Evolutionary conservation across 2,888 invertebrate species (phyloP), one percentile per base, ranked within the genome.

Genomic region (Incurvaria masculella): DNA sequence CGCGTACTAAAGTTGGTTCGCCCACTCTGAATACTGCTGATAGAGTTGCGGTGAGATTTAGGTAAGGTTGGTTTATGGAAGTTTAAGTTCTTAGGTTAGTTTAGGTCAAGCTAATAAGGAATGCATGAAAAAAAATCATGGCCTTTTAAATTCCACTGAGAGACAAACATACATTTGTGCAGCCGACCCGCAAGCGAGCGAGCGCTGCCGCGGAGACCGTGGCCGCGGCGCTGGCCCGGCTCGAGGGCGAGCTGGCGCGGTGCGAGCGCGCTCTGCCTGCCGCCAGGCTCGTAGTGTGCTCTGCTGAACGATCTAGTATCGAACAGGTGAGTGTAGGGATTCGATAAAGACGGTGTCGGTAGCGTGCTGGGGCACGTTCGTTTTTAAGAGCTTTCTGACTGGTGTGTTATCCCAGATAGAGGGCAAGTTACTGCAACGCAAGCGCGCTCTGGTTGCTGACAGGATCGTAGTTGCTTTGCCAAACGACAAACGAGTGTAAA

Each of bases 261-360:
- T 63, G 69, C 43, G 79, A 79, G 59, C 62, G 59, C 23, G 53
- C 61, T 1, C 63, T 69, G 38, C 69, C 76, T 0, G 60, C 64
- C 0, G 70, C 74, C 2, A 63, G 74, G 44, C 62, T 78, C 1
- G 65, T 68, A 1, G 72, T 74, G 0, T 63, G 78, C 11, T 56
- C 67, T 1, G 68, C 69, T 0, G 73, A 78, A 54, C 54, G 78
- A 49, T 65, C 68, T 16, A 69, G 66, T 51, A 63, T 79, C 52
- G 65, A 68, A 21, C 69, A 71, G 68, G 78, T 75, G 23, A 45
- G 45, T 38, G 14, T 6, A 6, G 39, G 14, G 27, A 14, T 27
- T 27, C 14, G 14, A 10, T 27, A 10, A 14, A 10, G 27, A 14
- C 8, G 8, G 27, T 14, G 27, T 27, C 14, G 14, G 10, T 27